Conservation (phyloP, 2,797 vertebrate genomes). For the Onychomys leucogaster region DNA sequence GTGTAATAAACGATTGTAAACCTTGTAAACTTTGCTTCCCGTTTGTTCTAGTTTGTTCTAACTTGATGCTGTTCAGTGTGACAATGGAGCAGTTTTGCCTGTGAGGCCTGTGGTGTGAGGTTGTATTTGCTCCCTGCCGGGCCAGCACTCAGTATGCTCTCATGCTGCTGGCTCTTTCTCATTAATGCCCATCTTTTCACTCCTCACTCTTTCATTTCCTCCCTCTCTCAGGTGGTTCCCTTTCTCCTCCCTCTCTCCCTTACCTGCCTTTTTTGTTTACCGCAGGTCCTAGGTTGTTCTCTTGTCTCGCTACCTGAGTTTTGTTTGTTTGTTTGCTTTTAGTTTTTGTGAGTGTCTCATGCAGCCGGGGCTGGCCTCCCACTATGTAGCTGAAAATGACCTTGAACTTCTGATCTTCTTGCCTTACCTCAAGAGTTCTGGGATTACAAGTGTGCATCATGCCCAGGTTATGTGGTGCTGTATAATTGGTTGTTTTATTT, state of each 20-base stretch:
- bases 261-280: not conserved
- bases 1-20: not conserved
- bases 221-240: not conserved
- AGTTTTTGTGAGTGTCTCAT: not conserved
- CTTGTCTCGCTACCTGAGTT: not conserved
- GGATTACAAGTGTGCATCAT: not conserved
- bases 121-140: not conserved
- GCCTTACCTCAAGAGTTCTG: not conserved
- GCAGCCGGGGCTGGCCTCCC: not conserved
- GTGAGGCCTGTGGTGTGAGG: not conserved
- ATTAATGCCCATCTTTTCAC: not conserved
- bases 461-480: not conserved
- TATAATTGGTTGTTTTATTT: not conserved
- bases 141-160: not conserved
- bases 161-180: not conserved
- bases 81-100: not conserved
- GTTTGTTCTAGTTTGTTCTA: not conserved
- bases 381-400: not conserved
- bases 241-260: no score
- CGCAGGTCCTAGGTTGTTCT: not conserved
- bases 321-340: not conserved
- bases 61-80: not conserved
- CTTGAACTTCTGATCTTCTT: not conserved
- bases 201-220: not conserved
- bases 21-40: not conserved